phyloP scores from a whole-genome alignment of 2,888 invertebrate species.

The Spisula subtruncata region DNA sequence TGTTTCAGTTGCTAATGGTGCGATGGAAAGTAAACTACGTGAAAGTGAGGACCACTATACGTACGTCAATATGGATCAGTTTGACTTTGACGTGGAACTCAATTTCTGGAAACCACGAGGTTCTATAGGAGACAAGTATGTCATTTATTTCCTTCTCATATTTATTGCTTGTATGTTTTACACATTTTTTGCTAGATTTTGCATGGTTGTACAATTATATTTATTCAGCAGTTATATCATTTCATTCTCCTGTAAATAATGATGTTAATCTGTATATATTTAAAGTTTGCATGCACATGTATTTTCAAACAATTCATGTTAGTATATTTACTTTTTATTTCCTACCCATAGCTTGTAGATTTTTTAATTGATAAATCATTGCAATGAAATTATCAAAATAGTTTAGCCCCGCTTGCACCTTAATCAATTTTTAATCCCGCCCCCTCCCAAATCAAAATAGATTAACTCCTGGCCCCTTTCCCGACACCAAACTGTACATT shows the following conservation, averaged over 20 bases:
- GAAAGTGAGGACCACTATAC: conserved; percentile 84
- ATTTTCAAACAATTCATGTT: no score
- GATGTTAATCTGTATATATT: background rate
- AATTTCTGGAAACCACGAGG: conserved; percentile 85
- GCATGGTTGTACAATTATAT: background rate
- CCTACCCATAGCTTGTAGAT: no score
- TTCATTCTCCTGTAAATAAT: background rate
- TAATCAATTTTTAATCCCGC: no score
- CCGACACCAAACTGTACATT: no score
- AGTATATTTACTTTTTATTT: no score
- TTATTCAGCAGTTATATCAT: background rate
- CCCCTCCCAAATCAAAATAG: no score
- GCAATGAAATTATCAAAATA: no score
- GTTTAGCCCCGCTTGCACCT: no score
- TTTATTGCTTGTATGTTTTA: background rate
- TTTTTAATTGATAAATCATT: no score
- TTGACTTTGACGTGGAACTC: conserved; percentile 80
- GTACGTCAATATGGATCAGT: conserved; percentile 83
- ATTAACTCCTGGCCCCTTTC: no score
- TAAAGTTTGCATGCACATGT: background rate
- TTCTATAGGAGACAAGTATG: conserved; percentile 85
- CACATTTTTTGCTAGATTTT: background rate
- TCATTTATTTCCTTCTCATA: background rate
- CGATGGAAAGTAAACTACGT: conserved; percentile 82
- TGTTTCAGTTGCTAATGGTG: conserved; percentile 83